Conservation (phyloP, 2,113 vertebrate species). For the Neolamprologus sp. region DNA sequence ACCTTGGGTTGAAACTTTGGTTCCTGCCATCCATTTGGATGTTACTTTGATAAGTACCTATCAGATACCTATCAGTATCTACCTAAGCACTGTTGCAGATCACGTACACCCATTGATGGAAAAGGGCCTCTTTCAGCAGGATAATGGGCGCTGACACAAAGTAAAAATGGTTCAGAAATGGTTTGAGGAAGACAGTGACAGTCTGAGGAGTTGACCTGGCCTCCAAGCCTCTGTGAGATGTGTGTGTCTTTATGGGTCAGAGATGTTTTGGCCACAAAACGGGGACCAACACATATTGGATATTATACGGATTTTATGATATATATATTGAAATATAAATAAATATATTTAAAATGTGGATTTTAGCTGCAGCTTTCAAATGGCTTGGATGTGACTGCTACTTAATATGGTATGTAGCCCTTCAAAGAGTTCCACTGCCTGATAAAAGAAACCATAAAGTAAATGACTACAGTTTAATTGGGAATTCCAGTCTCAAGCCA, state of each 20-base stretch:
- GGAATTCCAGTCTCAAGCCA: background rate
- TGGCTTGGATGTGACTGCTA: background rate
- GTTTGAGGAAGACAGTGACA: background rate
- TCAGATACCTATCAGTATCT: background rate
- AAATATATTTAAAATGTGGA: background rate
- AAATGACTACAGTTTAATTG: background rate
- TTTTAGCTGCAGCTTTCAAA: background rate
- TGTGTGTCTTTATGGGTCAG: background rate
- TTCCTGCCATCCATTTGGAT: background rate
- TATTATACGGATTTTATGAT: background rate
- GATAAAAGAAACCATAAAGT: background rate
- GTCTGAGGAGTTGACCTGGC: background rate
- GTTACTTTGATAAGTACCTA: background rate
- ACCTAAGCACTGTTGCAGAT: background rate
- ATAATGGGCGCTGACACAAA: background rate
- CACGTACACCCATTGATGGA: background rate
- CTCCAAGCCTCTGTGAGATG: background rate
- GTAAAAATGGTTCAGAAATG: background rate
- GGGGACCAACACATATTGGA: background rate
- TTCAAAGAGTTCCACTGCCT: background rate
- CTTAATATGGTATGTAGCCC: background rate
- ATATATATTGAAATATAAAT: background rate
- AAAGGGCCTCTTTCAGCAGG: background rate
- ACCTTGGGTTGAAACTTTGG: background rate
- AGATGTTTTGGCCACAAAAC: background rate